Percentiles rank a stretch among this genome's conserved stretches.
Evolutionary conservation across 2,797 vertebrate species (phyloP).

Genomic region (Sarcophilus harrisii): DNA sequence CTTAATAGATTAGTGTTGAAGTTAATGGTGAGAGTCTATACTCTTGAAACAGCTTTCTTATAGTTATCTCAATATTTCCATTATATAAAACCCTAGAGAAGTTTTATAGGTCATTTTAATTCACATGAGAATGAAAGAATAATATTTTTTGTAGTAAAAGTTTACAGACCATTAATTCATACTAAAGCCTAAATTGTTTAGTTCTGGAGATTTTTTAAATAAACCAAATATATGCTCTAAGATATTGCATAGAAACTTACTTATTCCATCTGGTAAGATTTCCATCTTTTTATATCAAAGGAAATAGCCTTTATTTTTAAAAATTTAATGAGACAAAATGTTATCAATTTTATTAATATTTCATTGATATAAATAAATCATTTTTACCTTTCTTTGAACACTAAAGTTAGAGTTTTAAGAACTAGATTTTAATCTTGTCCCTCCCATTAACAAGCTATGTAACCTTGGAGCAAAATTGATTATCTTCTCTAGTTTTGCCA

Average conservation of each 20-base stretch:
- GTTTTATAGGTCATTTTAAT: slow-evolving; percentile 78
- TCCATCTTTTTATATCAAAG: slow-evolving; percentile 33
- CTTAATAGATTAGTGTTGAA: slow-evolving; percentile 83
- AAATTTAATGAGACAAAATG: slow-evolving; percentile 53
- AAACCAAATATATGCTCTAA: slow-evolving; percentile 54
- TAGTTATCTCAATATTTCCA: slow-evolving; percentile 74
- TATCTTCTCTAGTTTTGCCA: slow-evolving; percentile 25
- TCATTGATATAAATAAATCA: background rate
- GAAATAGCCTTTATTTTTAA: slow-evolving; percentile 50
- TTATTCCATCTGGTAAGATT: slow-evolving; percentile 55
- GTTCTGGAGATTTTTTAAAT: slow-evolving; percentile 56
- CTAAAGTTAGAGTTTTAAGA: slow-evolving; percentile 7
- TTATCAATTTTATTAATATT: slow-evolving; percentile 35
- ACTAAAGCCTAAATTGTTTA: slow-evolving; percentile 65
- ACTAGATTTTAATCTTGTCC: slow-evolving; percentile 18
- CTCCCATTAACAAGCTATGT: slow-evolving; percentile 16
- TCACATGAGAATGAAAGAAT: slow-evolving; percentile 62
- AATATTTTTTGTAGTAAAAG: slow-evolving; percentile 74
- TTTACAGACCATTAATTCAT: slow-evolving; percentile 78
- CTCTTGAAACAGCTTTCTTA: slow-evolving; percentile 80
- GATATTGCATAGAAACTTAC: slow-evolving; percentile 21
- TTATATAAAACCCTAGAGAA: slow-evolving; percentile 75
- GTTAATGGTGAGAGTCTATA: slow-evolving; percentile 80
- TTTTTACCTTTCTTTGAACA: slow-evolving; percentile 33
- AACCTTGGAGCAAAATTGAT: slow-evolving; percentile 29